Conservation (phyloP, 2,797 vertebrate species). For the Nothura maculosa region DNA sequence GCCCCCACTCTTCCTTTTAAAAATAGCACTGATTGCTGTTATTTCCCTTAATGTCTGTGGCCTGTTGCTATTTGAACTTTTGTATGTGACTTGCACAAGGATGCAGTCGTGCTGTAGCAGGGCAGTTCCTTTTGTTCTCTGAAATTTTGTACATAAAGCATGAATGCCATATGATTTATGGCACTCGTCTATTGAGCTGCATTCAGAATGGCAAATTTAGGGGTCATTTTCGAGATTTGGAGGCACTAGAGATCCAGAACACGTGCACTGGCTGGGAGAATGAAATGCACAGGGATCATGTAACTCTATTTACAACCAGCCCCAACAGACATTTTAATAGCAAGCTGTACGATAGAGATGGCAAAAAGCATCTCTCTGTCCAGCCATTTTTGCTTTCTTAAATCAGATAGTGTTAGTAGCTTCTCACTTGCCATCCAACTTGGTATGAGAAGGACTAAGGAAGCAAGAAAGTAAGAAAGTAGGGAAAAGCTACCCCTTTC, state of each 20-base stretch:
- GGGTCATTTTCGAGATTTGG: conserved; percentile 35
- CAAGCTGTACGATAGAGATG: neutral
- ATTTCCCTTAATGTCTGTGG: conserved; percentile 66
- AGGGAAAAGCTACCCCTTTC: neutral
- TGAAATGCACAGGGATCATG: conserved; percentile 41
- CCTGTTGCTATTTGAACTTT: conserved; percentile 53
- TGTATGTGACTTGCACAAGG: conserved; percentile 2
- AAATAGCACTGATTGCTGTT: conserved; percentile 74
- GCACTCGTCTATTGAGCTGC: neutral
- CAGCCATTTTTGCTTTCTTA: conserved; percentile 27
- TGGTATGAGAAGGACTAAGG: neutral
- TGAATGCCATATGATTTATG: neutral
- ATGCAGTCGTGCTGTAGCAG: neutral
- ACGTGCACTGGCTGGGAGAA: neutral
- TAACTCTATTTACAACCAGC: conserved; percentile 59
- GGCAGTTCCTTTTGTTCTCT: neutral
- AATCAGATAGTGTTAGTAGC: neutral
- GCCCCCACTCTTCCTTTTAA: conserved; percentile 70
- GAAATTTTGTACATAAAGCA: neutral
- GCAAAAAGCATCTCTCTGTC: conserved; percentile 46
- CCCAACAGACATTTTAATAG: conserved; percentile 46
- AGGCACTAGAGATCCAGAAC: conserved; percentile 37
- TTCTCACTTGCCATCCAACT: neutral
- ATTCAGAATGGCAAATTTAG: conserved; percentile 34
- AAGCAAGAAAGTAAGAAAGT: neutral